Percentiles rank a stretch among this genome's conserved stretches.
These are phyloP conservation scores for Zaprionus vittiger DNA, from an alignment of 1,140 invertebrate species.

Conservation along the genomic window DNA sequence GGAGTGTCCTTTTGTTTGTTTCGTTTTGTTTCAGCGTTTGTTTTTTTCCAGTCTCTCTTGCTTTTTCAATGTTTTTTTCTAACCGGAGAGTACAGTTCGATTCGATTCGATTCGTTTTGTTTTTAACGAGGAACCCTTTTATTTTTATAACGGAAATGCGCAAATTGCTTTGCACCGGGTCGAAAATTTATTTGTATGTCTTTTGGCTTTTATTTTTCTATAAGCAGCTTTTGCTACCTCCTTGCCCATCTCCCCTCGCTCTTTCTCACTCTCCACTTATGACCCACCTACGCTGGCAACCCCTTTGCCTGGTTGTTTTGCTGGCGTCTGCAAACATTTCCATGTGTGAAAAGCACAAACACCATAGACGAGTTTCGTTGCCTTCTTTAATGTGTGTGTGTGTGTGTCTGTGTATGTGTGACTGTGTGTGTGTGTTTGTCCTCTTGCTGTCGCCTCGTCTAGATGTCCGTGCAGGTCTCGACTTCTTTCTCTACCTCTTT, in stretches of 20 bases:
- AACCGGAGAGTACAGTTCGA: slow-evolving; percentile 16
- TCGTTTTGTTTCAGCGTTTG: slow-evolving; percentile 61
- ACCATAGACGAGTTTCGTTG: slow-evolving; percentile 30
- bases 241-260: background rate
- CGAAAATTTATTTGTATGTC: slow-evolving; percentile 74
- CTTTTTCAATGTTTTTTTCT: background rate
- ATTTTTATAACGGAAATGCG: slow-evolving; percentile 81
- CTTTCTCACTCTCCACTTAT: background rate
- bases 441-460: slow-evolving; percentile 37
- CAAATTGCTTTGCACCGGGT: slow-evolving; percentile 80
- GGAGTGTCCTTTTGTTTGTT: slow-evolving; percentile 40
- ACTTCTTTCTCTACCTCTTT: background rate
- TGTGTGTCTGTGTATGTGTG: slow-evolving; percentile 4
- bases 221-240: slow-evolving; percentile 69
- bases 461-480: slow-evolving; percentile 29
- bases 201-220: slow-evolving; percentile 71
- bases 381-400: background rate
- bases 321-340: slow-evolving; percentile 79
- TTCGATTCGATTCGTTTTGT: slow-evolving; percentile 63
- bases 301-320: slow-evolving; percentile 64
- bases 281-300: background rate
- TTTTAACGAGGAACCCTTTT: slow-evolving; percentile 78
- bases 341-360: slow-evolving; percentile 72
- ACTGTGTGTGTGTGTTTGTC: slow-evolving; percentile 29
- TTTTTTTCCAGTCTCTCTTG: background rate